Base-by-base conservation (phyloP, 1,140 invertebrate genomes). In the Pinna nobilis region DNA sequence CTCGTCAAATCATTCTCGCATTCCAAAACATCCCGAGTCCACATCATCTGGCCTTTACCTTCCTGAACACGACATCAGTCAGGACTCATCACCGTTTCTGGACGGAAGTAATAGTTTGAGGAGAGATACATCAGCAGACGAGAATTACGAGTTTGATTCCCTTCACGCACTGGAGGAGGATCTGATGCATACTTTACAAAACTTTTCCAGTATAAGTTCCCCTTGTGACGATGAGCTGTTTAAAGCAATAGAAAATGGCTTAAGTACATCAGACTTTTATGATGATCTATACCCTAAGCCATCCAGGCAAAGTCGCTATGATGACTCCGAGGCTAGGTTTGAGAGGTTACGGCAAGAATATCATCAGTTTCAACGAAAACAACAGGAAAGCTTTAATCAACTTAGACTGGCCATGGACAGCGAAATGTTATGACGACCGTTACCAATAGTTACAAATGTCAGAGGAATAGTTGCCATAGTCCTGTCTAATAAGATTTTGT, bases 341-440 rank as follows among this genome's bases (percentile, higher is more conserved):
- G 94, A 96, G 78, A 95, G 95, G 35, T 96, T 98, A 94, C 96
- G 97, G 81, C 95, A 97, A 86, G 96, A 98, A 88, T 98, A 97
- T 89, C 93, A 97, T 86, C 94, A 96, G 86, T 98, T 97, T 89
- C 92, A 96, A 64, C 94, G 95, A 82, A 91, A 95, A 44, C 96
- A 97, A 87, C 77, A 81, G 57, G 65, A 77, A 18, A 32, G 50
- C 13, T 63, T 47, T 35, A 47, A 70, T 63, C 39, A 57, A 30
- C 41, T 49, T 32, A 65, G 53, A 23, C 49, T 20, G 35, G 72
- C 80, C 11, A 85, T 87, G 82, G 85, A 87, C 59, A 87, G 85
- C 70, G 85, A 87, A 57, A 87, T 87, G 85, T 74, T 87, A 37
- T 86, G 70, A 81, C n/a, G n/a, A n/a, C n/a, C n/a, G n/a, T n/a